Base-by-base conservation (phyloP, 2,888 invertebrate species). In the Troilus luridus region DNA sequence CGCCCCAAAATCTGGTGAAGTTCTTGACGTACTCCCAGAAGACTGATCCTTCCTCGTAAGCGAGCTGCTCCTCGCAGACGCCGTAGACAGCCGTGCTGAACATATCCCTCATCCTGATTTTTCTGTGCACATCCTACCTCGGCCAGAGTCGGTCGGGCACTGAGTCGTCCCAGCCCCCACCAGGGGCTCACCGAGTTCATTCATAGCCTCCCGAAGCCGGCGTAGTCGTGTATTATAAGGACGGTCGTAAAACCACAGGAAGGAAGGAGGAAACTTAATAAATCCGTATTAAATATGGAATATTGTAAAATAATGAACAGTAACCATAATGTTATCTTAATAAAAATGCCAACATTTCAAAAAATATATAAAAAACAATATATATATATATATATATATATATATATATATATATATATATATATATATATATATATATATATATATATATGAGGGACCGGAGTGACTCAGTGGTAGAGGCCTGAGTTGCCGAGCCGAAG, bases 1-100 rank as follows among this genome's bases (percentile, higher is more conserved):
- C 93, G 12, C 94, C 94, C 93, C 94, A 94, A 90, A 94, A 93
- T 88, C 94, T 92, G 17, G 94, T 94, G 92, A 94, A 93, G 56
- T 93, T 93, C 56, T 93, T 93, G 90, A 94, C 93, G 91, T 93
- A 93, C 90, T 93, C 93, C 93, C 93, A 94, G 92, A 93, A 93
- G 7, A 92, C 62, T 59, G 92, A 91, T 54, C 92, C 91, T 17
- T 92, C 92, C 27, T 91, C 90, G 89, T 92, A 92, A 56, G 89
- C 91, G 91, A 92, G 92, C 90, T 93, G 92, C 89, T 93, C 93
- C 59, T 93, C 93, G 89, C 93, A 93, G 56, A 93, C 93, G 41
- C 92, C 93, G 92, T 93, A 93, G 24, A 93, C 93, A 64, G 92
- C 92, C 21, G 92, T 92, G 27, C 91, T 91, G 77, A 91, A 92